Evolutionary conservation across 2,113 vertebrate species (phyloP), one percentile per base, ranked within the genome.

Genomic region (Terrapene triunguis): DNA sequence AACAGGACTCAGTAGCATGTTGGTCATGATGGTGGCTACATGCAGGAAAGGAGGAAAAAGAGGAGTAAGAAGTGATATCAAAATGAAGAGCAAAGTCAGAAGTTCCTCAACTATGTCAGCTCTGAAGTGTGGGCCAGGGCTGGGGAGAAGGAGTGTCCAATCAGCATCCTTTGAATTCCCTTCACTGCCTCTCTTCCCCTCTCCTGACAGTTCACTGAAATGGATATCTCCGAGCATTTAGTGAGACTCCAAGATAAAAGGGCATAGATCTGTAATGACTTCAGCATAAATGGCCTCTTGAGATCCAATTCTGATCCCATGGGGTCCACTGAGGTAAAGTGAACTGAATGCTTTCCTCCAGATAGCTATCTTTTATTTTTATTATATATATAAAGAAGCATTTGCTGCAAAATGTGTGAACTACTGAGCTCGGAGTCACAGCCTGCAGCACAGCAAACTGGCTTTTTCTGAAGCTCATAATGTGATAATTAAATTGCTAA

Each of bases 401-500:
- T 98, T 98, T 97, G 96, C 97, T 96, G 94, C 97, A 98, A 98
- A 98, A 98, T 97, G 95, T 98, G 98, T 98, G 97, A 98, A 97
- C 98, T 96, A 97, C 21, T 10, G 97, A 98, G 96, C 98, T 98
- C 97, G 95, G 96, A 98, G 99, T 99, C 98, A 98, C 98, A 98
- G 98, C 98, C 99, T 98, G 98, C 97, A 98, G 98, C 98, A 98
- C 98, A 96, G 97, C 98, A 98, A 98, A 98, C 98, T 95, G 98
- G 92, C 97, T 98, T 98, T 98, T 99, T 98, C 98, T 98, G 98
- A 99, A 99, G 98, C 98, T 99, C 99, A 98, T 99, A 99, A 99
- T 99, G 99, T 98, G 99, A 99, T 99, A 99, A 99, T 99, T 99
- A 99, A 99, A 99, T 98, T 99, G 98, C 99, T 99, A 99, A 99